Conservation (phyloP, 2,113 vertebrate genomes). For the Oxyruncus cristatus region DNA sequence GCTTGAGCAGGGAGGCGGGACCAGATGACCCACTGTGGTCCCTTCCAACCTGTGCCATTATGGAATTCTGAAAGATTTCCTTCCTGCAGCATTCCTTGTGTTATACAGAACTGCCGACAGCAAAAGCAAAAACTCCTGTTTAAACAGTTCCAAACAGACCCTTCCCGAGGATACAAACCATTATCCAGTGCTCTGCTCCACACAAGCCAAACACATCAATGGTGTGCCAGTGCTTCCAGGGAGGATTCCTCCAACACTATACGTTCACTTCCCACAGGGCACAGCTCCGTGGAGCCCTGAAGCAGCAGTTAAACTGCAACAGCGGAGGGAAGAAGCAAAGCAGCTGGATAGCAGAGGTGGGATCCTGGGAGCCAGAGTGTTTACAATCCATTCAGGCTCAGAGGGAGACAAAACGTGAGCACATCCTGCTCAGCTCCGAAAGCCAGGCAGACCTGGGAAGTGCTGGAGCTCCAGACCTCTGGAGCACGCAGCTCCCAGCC, state of each 20-base stretch:
- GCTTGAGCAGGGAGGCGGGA: neutral
- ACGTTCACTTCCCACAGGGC: neutral
- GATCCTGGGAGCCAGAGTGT: neutral
- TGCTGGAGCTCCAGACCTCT: neutral
- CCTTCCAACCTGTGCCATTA: neutral
- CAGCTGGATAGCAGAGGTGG: neutral
- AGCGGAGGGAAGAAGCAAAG: accelerated
- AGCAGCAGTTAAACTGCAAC: neutral
- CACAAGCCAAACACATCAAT: neutral
- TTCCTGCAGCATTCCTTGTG: neutral
- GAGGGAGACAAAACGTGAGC: accelerated
- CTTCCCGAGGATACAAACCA: neutral
- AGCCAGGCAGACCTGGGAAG: neutral
- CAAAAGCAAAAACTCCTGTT: neutral
- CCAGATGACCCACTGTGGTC: accelerated
- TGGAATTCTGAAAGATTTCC: neutral
- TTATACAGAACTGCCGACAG: neutral
- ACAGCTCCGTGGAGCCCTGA: neutral
- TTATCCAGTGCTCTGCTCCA: neutral
- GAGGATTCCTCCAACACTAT: neutral
- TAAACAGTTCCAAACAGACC: neutral
- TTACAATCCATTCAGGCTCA: neutral
- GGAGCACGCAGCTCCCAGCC: neutral
- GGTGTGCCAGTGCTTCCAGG: accelerated
- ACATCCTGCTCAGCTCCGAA: neutral